Base-by-base conservation (phyloP, 1,140 invertebrate species). In the Tetramorium parvispinum region DNA sequence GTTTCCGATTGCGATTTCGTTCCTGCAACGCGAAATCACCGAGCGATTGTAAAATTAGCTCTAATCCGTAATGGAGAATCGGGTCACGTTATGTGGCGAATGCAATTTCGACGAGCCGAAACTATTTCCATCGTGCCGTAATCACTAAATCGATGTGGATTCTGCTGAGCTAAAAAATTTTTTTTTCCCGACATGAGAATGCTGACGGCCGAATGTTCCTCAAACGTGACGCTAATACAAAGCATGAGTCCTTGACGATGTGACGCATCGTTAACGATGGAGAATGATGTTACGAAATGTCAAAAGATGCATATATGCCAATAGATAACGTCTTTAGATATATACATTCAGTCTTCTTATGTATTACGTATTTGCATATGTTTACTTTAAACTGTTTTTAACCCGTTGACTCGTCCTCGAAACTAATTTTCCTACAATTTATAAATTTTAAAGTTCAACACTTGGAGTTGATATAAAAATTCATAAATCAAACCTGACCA, bases 131-230 rank as follows among this genome's bases (percentile, higher is more conserved):
- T 76, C 78, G 61, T 66, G 66, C 53, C 40, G 70, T 89, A 89
- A 89, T 85, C 40, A 24, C 1, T 40, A 76, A 70, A 85, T 68
- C 46, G 61, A 88, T 43, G 53, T 59, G 13, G 24, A 73, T 75
- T 77, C 70, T 55, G n/a, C 43, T 13, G n/a, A 18, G 37, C 24
- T 32, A n/a, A 59, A 53, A 76, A 13, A 13, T 59, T 70, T 87
- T 76, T 73, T 49, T 85, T 86, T 79, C 73, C 76, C 71, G 55
- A 32, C 27, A 85, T 13, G 32, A 86, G 68, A 89, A 82, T 77
- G 68, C 76, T 85, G 53, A 89, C 61, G 63, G 46, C 66, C 55
- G 57, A 83, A 55, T n/a, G 73, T 88, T 78, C 21, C 53, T 78
- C 65, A 43, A 27, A 73, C 53, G 49, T 86, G 68, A 89, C 27